Conservation (phyloP, 1,140 invertebrate species). For the Drosophila arawakana region DNA sequence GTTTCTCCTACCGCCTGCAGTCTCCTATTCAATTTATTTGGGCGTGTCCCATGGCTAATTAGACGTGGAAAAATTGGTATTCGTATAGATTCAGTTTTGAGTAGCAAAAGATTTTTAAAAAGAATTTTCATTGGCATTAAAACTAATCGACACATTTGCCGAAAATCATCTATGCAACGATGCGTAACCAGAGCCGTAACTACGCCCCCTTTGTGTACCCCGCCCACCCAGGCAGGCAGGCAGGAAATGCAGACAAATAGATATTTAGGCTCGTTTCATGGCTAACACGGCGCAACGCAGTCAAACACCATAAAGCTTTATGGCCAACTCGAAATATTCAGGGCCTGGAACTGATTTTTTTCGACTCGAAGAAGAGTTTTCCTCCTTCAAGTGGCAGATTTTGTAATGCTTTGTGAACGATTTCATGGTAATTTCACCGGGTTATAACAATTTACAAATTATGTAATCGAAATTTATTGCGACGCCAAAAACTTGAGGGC, state of each 20-base stretch:
- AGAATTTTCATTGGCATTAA: constrained; percentile 48
- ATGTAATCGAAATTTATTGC: constrained; percentile 80
- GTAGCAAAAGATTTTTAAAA: constrained; percentile 42
- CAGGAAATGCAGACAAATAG: constrained; percentile 45
- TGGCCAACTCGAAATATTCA: constrained; percentile 27
- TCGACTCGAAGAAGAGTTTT: not conserved
- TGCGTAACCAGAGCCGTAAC: constrained; percentile 52
- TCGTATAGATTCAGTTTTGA: constrained; percentile 3
- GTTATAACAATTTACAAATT: constrained; percentile 82
- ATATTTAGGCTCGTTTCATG: constrained; percentile 44
- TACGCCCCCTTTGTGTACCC: constrained; percentile 5
- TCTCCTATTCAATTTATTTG: constrained; percentile 53
- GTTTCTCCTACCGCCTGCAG: not conserved
- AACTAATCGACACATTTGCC: constrained; percentile 66
- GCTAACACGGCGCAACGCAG: constrained; percentile 53
- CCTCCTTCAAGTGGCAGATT: constrained; percentile 71
- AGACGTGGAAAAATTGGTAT: constrained; percentile 25
- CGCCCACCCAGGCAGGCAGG: constrained; percentile 53
- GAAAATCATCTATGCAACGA: constrained; percentile 69
- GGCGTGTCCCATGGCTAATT: constrained; percentile 36
- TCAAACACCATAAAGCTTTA: constrained; percentile 76
- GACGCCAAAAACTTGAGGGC: constrained; percentile 3
- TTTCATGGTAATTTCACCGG: constrained; percentile 79
- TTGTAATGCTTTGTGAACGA: constrained; percentile 75
- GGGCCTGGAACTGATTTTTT: not conserved